Evolutionary conservation across 2,888 invertebrate species (phyloP), one percentile per base, ranked within the genome.

Genomic region (Gasteruption jaculator): DNA sequence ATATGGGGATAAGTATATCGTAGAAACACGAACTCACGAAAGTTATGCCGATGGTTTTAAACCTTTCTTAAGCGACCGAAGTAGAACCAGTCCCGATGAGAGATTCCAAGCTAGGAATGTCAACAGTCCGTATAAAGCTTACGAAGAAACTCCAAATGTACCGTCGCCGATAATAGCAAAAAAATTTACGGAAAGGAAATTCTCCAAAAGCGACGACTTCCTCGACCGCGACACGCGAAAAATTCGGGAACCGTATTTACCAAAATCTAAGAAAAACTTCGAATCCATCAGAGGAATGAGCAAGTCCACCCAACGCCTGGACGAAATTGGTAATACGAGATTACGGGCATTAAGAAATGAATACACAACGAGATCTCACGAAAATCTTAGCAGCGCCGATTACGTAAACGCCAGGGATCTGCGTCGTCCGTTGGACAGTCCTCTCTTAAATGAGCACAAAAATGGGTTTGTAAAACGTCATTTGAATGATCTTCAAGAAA

Each of bases 1-100:
- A 24, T 65, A 65, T 42, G 68, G 68, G 2, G 69, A 69, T 41
- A 68, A 66, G 47, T 69, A 68, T 35, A 60, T 67, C 32, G 62
- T 68, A 1, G 63, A 70, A 43, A 68, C 68, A 10, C 52, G 58
- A 5, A 68, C 55, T 5, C 68, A 68, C 40, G 60, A 61, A 19
- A 55, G 61, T 6, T 67, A 61, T 29, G 46, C 53, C n/a, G 61
- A 61, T 22, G 58, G 65, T 19, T 60, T 60, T 22, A 66, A 65
- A 20, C 61, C 63, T 1, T 60, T 61, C 29, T 54, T 64, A 32
- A 59, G 63, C 33, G 63, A 65, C 38, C 54, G 55, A 3, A 60
- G 54, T 15, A 52, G 61, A 27, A 60, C 51, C 35, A 65, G 61
- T 15, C 63, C 63, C 1, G 63, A 65, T 5, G 64, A 61, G 4